Evolutionary conservation across 2,888 invertebrate genomes (phyloP), one percentile per base, ranked within the genome.

Genomic region (Lagria hirta): DNA sequence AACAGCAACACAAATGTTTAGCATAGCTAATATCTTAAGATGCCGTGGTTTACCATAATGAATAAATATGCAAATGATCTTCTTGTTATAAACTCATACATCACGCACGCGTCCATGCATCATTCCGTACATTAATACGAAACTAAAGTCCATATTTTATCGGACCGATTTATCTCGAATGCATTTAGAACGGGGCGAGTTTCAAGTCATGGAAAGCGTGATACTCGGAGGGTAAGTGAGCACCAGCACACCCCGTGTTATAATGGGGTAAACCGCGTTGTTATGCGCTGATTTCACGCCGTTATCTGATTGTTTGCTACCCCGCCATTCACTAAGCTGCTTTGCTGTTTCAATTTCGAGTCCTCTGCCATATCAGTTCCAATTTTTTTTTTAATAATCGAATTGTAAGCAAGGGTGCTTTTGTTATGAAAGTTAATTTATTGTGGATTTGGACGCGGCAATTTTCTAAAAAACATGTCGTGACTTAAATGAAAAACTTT

Each of bases 221-320:
- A 51, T 49, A 47, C 52, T 49, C 49, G 51, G 51, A 58, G 57
- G 55, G 45, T 54, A 62, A 58, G 58, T 57, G 58, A 60, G 55
- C 58, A 45, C 44, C 33, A 45, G 38, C 43, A 36, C 38, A 47
- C 51, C 44, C 49, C 47, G 65, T 68, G 66, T 69, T 70, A 68
- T 70, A 70, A 71, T 70, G 65, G 70, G 70, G 69, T 70, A 69
- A 70, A 70, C 71, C 71, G 68, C 70, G 70, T 70, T 69, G 71
- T 70, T 70, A 70, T 65, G 69, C 71, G 69, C 69, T 65, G 71
- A 70, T 71, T 71, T 71, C 69, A 70, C 68, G 62, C 65, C 61
- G 64, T 64, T 71, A 71, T 71, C 71, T 66, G 70, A 71, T 70
- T 64, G 59, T 64, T n/a, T n/a, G n/a, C n/a, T 58, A 55, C 63